Conservation (phyloP, 2,888 invertebrate genomes). For the Melolontha melolontha region DNA sequence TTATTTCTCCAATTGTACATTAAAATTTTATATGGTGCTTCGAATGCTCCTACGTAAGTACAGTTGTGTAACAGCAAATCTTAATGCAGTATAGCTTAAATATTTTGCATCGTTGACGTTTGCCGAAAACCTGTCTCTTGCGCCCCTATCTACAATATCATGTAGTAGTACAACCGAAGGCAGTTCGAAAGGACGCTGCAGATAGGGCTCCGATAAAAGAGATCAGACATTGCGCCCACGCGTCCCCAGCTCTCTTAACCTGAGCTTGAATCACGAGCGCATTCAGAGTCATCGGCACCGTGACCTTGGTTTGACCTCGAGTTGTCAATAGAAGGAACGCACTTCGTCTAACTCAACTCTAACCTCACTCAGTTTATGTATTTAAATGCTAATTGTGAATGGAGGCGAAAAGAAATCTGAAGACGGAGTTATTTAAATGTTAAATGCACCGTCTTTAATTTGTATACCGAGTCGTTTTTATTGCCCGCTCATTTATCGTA, state of each 20-base stretch:
- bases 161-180: conserved; percentile 47
- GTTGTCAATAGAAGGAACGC: conserved; percentile 51
- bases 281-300: conserved; percentile 55
- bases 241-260: conserved; percentile 46
- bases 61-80: conserved; percentile 23
- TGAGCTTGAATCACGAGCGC: conserved; percentile 54
- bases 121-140: conserved; percentile 40
- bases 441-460: conserved; percentile 36
- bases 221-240: conserved; percentile 55
- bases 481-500: conserved; percentile 18
- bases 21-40: conserved; percentile 33
- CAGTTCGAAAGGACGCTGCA: conserved; percentile 49
- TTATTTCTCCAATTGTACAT: conserved; percentile 30
- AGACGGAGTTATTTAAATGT: conserved; percentile 38
- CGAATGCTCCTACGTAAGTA: conserved; percentile 20
- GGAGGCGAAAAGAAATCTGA: conserved; percentile 29
- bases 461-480: conserved; percentile 24
- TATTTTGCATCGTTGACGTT: conserved; percentile 28
- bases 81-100: conserved; percentile 19
- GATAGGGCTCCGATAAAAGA: conserved; percentile 52
- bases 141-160: conserved; percentile 40
- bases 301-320: conserved; percentile 56
- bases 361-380: conserved; percentile 48
- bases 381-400: conserved; percentile 48
- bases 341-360: conserved; percentile 51